phyloP scores from a whole-genome alignment of 1,140 invertebrate species.

The Pristionchus pacificus region DNA sequence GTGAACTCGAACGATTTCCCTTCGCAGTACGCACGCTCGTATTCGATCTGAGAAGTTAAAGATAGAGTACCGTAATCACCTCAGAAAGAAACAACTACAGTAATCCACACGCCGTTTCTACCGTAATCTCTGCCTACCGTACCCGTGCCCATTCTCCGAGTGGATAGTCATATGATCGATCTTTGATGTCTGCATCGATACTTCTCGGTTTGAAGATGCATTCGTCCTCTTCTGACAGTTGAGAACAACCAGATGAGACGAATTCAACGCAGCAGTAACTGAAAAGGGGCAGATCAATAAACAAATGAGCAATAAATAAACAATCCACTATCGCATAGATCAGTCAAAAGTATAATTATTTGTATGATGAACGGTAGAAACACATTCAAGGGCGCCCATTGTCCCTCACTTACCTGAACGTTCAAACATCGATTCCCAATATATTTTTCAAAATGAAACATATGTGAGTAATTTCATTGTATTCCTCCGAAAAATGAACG shows the following conservation, averaged over 20 bases:
- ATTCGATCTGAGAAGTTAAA: conserved; percentile 35
- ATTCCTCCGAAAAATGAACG: no score
- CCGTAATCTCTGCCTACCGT: conserved; percentile 57
- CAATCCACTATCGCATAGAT: no score
- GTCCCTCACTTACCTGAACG: no score
- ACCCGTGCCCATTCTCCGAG: conserved; percentile 63
- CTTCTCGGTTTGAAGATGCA: conserved; percentile 52
- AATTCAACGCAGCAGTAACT: background rate
- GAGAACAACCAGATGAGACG: background rate
- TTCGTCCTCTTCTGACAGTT: conserved; percentile 53
- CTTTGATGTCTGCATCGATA: conserved; percentile 29
- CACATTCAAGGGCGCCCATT: no score
- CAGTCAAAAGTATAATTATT: no score
- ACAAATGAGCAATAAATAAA: no score
- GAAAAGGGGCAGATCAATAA: background rate
- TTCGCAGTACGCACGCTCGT: conserved; percentile 78
- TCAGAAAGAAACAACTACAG: no score
- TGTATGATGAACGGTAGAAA: no score
- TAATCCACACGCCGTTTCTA: background rate
- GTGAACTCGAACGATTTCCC: conserved; percentile 86
- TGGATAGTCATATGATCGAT: conserved; percentile 21
- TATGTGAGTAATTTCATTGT: no score
- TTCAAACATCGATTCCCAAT: no score
- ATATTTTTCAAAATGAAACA: no score
- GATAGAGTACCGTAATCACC: no score